Evolutionary conservation across 2,888 invertebrate genomes (phyloP).

Genomic region (Leptinotarsa juncta): DNA sequence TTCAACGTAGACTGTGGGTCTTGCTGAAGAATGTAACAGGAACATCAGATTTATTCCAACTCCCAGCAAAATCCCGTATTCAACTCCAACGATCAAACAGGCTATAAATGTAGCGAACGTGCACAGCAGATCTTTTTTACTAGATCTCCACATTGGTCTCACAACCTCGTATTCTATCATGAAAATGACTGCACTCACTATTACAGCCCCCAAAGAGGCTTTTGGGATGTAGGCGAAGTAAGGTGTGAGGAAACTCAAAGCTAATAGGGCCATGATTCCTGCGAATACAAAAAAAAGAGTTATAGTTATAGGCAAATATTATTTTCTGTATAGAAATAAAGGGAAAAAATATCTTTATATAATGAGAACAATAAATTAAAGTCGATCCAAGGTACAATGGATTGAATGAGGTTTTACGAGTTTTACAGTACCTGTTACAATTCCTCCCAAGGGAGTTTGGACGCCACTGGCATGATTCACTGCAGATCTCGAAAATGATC

Average conservation of each 20-base stretch:
- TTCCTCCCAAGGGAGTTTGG: conserved; percentile 86
- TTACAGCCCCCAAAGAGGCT: conserved; percentile 90
- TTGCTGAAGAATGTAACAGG: conserved; percentile 82
- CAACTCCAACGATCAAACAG: conserved; percentile 85
- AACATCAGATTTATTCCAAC: conserved; percentile 83
- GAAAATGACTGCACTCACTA: conserved; percentile 94
- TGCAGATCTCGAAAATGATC: conserved; percentile 89
- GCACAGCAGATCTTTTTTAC: conserved; percentile 82
- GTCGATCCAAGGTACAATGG: too few species aligned
- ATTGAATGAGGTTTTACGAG: too few species aligned
- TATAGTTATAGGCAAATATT: too few species aligned
- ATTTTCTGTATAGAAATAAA: not conserved
- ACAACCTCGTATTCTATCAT: conserved; percentile 94
- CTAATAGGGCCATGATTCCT: conserved; percentile 81
- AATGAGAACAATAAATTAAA: too few species aligned
- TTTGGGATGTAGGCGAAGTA: conserved; percentile 92
- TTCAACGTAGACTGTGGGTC: conserved; percentile 81
- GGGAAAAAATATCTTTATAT: too few species aligned
- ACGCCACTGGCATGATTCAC: conserved; percentile 97
- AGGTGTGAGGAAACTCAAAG: conserved; percentile 87
- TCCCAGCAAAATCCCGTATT: conserved; percentile 86
- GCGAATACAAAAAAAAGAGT: conserved; percentile 67
- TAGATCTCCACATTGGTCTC: conserved; percentile 87
- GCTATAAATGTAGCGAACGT: conserved; percentile 85
- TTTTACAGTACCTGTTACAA: conserved; percentile 75